Base-by-base conservation (phyloP, 1,140 invertebrate species). In the Drosophila neocordata region DNA sequence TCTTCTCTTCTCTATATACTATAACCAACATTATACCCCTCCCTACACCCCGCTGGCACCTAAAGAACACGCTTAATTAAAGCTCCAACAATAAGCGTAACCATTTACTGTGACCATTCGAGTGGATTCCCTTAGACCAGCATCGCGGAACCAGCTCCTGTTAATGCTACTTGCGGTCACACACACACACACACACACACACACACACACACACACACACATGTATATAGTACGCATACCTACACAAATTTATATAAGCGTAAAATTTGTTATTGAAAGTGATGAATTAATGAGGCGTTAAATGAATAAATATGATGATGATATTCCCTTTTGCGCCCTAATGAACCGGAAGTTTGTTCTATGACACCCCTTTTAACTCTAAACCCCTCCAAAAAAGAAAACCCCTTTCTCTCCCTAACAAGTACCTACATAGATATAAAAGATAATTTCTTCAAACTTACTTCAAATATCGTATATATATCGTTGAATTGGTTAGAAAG, bases 231-330 rank as follows among this genome's bases (percentile, higher is more conserved):
- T 38, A 59, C 51, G 55, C 31, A 38, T 38, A 27, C 58, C 31
- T 55, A 31, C 34, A 13, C 24, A 70, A 71, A 76, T 76, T 41
- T 77, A 76, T 61, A 59, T 73, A 56, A 88, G 83, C 83, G 83
- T 88, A 89, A 88, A 88, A 88, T 88, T 77, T 48, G 41, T 88
- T 69, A 88, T 88, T 88, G 83, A 88, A 89, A 88, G 79, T 88
- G 83, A 88, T 88, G 83, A 88, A 88, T 88, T 88, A 88, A 88
- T 88, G 83, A 88, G 84, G 83, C 83, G 83, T 88, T 88, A 88
- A 88, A 88, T 88, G 84, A 77, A 77, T 89, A 89, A 79, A 88
- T 88, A 71, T 74, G 73, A 73, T 73, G 53, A 73, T 72, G 60
- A 74, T 75, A 55, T 38, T 79, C 73, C 83, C 82, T 73, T 75